Evolutionary conservation across 2,888 invertebrate species (phyloP).

Genomic region (Anarsia innoxiella): DNA sequence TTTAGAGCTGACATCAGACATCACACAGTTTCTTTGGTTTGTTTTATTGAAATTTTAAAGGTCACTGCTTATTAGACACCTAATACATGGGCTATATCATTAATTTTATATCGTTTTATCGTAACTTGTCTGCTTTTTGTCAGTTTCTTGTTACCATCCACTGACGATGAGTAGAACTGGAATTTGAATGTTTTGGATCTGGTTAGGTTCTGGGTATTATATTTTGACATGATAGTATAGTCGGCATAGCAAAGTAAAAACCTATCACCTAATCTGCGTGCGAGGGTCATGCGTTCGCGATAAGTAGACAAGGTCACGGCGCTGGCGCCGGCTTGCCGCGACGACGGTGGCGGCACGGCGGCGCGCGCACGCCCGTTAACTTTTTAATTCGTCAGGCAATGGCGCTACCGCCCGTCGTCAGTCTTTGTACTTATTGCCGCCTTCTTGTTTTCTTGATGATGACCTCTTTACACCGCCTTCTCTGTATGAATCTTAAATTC

Average conservation of each 20-base stretch:
- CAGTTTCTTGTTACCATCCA: too few species aligned
- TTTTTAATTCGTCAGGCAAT: slow-evolving; percentile 65
- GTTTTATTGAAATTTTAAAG: slow-evolving; percentile 32
- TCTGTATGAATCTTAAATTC: too few species aligned
- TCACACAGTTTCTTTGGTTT: slow-evolving; percentile 41
- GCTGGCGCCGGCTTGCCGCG: slow-evolving; percentile 64
- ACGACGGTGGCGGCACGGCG: slow-evolving; percentile 59
- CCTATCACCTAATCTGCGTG: slow-evolving; percentile 55
- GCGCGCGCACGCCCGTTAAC: slow-evolving; percentile 59
- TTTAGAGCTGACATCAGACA: slow-evolving; percentile 58
- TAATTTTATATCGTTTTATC: too few species aligned
- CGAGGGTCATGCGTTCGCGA: slow-evolving; percentile 67
- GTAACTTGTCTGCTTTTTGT: too few species aligned
- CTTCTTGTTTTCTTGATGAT: slow-evolving; percentile 26
- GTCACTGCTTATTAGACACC: slow-evolving; percentile 15
- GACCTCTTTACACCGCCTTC: slow-evolving; percentile 14
- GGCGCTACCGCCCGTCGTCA: slow-evolving; percentile 43
- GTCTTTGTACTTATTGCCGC: slow-evolving; percentile 47
- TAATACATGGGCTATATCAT: too few species aligned
- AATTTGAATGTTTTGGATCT: too few species aligned
- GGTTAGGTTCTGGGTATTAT: background rate
- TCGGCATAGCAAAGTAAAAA: slow-evolving; percentile 33
- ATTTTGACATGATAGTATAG: slow-evolving; percentile 16
- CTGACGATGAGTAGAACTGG: too few species aligned
- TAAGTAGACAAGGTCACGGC: slow-evolving; percentile 71